phyloP scores from a whole-genome alignment of 2,797 vertebrate species.

The Acomys russatus region DNA sequence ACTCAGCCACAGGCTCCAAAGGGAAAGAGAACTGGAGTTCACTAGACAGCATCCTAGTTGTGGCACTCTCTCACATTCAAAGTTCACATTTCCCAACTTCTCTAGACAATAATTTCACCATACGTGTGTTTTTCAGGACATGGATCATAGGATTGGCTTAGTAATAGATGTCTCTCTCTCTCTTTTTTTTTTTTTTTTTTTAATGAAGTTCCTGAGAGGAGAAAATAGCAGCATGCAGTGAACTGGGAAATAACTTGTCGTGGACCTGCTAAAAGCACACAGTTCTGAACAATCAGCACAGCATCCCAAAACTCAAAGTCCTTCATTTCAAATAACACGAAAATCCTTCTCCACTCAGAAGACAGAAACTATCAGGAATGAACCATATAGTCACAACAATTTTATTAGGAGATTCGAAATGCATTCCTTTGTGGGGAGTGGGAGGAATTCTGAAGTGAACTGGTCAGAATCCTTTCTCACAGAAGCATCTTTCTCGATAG shows the following conservation, averaged over 20 bases:
- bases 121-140: constrained; percentile 28
- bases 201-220: background rate
- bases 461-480: background rate
- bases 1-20: background rate
- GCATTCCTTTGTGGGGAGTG: background rate
- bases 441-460: constrained; percentile 2
- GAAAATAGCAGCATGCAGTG: background rate
- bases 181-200: background rate
- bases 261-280: background rate
- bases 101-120: constrained; percentile 47
- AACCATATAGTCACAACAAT: background rate
- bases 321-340: background rate
- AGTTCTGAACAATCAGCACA: background rate
- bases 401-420: constrained; percentile 37
- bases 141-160: constrained; percentile 17
- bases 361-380: background rate
- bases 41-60: background rate
- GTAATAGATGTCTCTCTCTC: background rate
- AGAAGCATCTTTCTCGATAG: background rate
- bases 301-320: background rate
- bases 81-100: constrained; percentile 13
- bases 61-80: background rate
- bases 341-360: background rate
- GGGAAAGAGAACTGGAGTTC: background rate
- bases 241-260: background rate